These are phyloP conservation scores for Eupeodes corollae DNA, from an alignment of 1,140 invertebrate genomes.

Conservation along the genomic window DNA sequence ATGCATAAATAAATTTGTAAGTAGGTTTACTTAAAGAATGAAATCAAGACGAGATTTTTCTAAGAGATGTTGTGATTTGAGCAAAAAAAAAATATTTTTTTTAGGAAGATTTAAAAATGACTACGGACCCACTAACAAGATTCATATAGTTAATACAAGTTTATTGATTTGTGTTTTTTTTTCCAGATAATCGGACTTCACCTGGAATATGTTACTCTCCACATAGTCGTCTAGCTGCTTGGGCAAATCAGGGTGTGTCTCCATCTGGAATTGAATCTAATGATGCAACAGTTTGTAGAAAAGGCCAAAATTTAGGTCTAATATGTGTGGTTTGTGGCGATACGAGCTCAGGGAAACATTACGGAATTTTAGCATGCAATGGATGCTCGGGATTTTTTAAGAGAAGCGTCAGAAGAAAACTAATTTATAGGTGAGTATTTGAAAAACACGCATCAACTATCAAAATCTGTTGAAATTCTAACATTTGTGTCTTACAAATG, in stretches of 20 bases:
- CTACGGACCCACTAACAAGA: too few relatives aligned
- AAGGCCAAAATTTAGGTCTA: slow-evolving; percentile 48
- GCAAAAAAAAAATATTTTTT: too few relatives aligned
- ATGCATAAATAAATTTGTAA: slow-evolving; percentile 19
- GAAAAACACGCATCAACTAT: too few relatives aligned
- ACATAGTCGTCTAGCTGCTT: slow-evolving; percentile 11
- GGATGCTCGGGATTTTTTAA: slow-evolving; percentile 99
- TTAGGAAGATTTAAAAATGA: too few relatives aligned
- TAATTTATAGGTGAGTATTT: slow-evolving; percentile 88
- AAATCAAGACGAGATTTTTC: too few relatives aligned
- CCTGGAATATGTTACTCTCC: slow-evolving; percentile 11
- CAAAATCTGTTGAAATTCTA: too few relatives aligned
- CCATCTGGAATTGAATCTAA: slow-evolving; percentile 19
- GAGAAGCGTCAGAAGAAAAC: slow-evolving; percentile 85
- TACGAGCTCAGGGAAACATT: slow-evolving; percentile 94
- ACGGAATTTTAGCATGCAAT: slow-evolving; percentile 97
- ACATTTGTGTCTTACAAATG: too few relatives aligned
- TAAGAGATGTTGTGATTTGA: too few relatives aligned
- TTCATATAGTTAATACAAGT: too few relatives aligned
- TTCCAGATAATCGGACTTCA: slow-evolving; percentile 22
- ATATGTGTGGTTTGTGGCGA: slow-evolving; percentile 94
- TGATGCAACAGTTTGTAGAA: slow-evolving; percentile 21
- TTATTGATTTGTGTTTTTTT: background rate
- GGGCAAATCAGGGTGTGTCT: slow-evolving; percentile 23
- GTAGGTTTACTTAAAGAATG: slow-evolving; percentile 13